These are phyloP conservation scores for Lucilia sericata DNA, from an alignment of 1,140 invertebrate species.

Conservation along the genomic window DNA sequence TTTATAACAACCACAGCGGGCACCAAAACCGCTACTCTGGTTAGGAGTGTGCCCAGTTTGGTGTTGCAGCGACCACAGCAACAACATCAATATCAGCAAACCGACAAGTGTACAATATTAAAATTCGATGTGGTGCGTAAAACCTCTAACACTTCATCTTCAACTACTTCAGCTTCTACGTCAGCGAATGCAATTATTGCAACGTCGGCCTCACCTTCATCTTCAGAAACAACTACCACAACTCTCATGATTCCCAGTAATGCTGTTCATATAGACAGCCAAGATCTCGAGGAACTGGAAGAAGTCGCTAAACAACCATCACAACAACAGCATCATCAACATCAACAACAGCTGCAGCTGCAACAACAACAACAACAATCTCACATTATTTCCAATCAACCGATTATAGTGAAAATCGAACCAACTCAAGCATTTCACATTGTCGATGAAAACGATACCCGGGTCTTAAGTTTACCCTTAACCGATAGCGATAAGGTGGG, in stretches of 20 bases:
- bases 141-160: constrained; percentile 32
- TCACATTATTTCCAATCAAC: constrained; percentile 52
- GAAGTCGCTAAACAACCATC: not conserved
- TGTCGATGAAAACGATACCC: constrained; percentile 62
- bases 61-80: constrained; percentile 54
- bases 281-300: constrained; percentile 12
- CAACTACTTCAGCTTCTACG: constrained; percentile 36
- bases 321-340: constrained; percentile 37
- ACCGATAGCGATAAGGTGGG: constrained; percentile 62
- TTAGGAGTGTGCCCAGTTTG: constrained; percentile 46
- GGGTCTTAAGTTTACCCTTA: constrained; percentile 60
- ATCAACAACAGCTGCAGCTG: constrained; percentile 43
- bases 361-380: constrained; percentile 30
- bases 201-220: not conserved
- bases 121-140: constrained; percentile 61
- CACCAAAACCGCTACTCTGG: constrained; percentile 25
- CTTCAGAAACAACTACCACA: not conserved
- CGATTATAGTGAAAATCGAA: constrained; percentile 65
- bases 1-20: constrained; percentile 27
- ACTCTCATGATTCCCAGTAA: constrained; percentile 19
- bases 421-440: constrained; percentile 64
- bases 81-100: constrained; percentile 65
- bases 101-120: constrained; percentile 64
- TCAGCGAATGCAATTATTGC: constrained; percentile 22
- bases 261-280: constrained; percentile 22